Conservation (phyloP, 2,888 invertebrate genomes). For the Ormia ochracea region DNA sequence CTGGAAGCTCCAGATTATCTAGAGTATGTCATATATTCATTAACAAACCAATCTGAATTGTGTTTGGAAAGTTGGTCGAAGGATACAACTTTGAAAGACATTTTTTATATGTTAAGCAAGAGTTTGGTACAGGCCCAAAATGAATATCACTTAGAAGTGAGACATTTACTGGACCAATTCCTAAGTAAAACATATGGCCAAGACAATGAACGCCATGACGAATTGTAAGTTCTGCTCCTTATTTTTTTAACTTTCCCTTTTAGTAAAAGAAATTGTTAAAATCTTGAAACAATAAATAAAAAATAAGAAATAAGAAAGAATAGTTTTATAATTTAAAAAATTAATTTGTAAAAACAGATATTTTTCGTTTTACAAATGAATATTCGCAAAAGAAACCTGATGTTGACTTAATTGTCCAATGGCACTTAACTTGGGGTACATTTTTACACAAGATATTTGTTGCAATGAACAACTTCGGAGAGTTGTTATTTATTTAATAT, state of each 20-base stretch:
- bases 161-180: constrained; percentile 66
- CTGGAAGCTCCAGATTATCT: constrained; percentile 71
- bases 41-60: constrained; percentile 66
- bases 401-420: too few relatives aligned
- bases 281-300: constrained; percentile 14
- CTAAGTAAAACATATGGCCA: neutral
- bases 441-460: too few relatives aligned
- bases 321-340: too few relatives aligned
- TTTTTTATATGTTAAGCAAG: constrained; percentile 70
- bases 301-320: too few relatives aligned
- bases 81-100: constrained; percentile 68
- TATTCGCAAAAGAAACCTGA: too few relatives aligned
- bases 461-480: too few relatives aligned
- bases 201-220: constrained; percentile 63
- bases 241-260: neutral
- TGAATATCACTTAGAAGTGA: constrained; percentile 73
- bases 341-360: too few relatives aligned
- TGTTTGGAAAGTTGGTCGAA: constrained; percentile 71
- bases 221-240: constrained; percentile 64
- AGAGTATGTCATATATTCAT: constrained; percentile 70
- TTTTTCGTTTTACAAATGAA: too few relatives aligned
- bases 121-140: constrained; percentile 68
- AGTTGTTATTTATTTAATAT: too few relatives aligned
- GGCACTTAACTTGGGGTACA: too few relatives aligned
- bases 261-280: constrained; percentile 1